Evolutionary conservation across 2,797 vertebrate species (phyloP).

Genomic region (Oreochromis grahami): DNA sequence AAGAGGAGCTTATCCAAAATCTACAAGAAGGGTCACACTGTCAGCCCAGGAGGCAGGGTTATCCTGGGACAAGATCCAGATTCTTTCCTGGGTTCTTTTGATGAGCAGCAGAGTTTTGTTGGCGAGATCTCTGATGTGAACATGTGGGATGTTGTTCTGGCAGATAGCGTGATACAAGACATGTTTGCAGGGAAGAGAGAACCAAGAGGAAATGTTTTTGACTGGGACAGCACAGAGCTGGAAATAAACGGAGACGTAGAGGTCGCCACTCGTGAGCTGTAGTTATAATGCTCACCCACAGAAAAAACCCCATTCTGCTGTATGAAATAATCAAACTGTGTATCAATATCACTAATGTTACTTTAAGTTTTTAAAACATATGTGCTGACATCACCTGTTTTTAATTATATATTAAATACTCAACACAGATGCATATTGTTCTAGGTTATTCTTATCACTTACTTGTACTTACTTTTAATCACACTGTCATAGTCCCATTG

Average conservation of each 20-base stretch:
- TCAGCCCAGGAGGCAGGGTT: not conserved
- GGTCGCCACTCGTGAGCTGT: not conserved
- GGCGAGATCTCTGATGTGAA: slow-evolving; percentile 59
- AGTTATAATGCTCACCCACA: rapidly evolving
- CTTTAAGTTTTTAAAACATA: too few relatives aligned
- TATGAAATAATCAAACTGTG: not conserved
- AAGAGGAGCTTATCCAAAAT: slow-evolving; percentile 48
- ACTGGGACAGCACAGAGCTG: slow-evolving; percentile 16
- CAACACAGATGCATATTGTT: not conserved
- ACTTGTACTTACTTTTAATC: not conserved
- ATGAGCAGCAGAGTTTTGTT: slow-evolving; percentile 21
- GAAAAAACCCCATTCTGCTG: not conserved
- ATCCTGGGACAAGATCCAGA: slow-evolving; percentile 66
- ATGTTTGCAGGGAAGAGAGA: rapidly evolving
- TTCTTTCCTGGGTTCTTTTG: not conserved
- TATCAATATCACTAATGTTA: not conserved
- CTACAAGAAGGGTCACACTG: slow-evolving; percentile 13
- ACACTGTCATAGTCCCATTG: not conserved
- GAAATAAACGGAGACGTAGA: rapidly evolving
- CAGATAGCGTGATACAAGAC: rapidly evolving
- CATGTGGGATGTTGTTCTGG: slow-evolving; percentile 46
- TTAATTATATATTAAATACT: not conserved
- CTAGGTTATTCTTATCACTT: not conserved
- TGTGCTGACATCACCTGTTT: not conserved
- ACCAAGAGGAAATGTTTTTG: rapidly evolving